Percentiles rank a stretch among this genome's conserved stretches.
These are phyloP conservation scores for Aporophyla lueneburgensis DNA, from an alignment of 2,888 invertebrate species.

Conservation along the genomic window DNA sequence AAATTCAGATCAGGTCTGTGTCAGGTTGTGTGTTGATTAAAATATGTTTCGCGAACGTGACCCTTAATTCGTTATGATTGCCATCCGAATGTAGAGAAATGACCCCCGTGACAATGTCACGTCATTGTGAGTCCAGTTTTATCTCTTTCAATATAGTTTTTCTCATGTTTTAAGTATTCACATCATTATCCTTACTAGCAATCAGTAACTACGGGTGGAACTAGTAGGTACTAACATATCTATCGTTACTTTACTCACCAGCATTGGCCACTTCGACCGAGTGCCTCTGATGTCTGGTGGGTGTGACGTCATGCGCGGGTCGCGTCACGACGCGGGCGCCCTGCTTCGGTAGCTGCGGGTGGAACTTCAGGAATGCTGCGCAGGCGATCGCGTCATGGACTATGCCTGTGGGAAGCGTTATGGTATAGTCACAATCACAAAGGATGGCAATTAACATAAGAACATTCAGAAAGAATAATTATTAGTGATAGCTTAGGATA, in stretches of 20 bases:
- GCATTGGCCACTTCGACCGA: slow-evolving; percentile 96
- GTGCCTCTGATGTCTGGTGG: slow-evolving; percentile 92
- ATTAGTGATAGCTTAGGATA: not conserved
- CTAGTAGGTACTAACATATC: not conserved
- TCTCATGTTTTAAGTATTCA: not conserved
- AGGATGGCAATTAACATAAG: not conserved
- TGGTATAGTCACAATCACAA: not conserved
- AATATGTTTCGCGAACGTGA: too few species aligned
- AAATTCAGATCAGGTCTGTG: too few species aligned
- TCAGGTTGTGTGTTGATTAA: too few species aligned
- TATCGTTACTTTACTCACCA: slow-evolving; percentile 73
- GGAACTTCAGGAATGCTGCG: slow-evolving; percentile 98
- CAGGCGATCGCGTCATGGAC: slow-evolving; percentile 99
- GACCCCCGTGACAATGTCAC: not conserved
- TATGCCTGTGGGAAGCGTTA: slow-evolving; percentile 90
- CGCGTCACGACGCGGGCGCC: slow-evolving; percentile 93
- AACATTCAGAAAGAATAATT: not conserved
- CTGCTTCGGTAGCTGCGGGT: slow-evolving; percentile 96
- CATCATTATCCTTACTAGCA: not conserved
- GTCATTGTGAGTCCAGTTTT: not conserved
- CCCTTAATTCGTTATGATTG: not conserved
- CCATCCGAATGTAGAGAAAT: not conserved
- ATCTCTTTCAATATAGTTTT: not conserved
- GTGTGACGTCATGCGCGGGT: slow-evolving; percentile 73
- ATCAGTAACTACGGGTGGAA: not conserved